Conservation (phyloP, 2,113 vertebrate genomes). For the Heptranchias perlo region DNA sequence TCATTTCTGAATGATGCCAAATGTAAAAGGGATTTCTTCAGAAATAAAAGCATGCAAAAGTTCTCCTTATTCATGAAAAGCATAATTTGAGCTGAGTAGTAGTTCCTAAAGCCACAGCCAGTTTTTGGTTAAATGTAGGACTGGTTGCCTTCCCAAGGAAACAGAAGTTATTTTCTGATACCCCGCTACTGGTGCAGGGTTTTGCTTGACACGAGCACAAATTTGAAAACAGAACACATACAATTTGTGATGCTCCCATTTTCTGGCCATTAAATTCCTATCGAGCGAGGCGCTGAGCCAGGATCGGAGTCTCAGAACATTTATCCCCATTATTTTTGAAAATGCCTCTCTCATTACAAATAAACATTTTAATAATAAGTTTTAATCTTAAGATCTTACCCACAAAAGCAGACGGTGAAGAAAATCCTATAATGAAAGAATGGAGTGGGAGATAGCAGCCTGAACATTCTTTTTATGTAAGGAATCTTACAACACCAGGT, state of each 20-base stretch:
- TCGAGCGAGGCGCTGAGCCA: not conserved
- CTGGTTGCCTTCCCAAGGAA: not conserved
- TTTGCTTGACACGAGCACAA: not conserved
- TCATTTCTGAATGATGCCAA: not conserved
- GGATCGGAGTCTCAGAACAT: not conserved
- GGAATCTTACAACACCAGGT: no score
- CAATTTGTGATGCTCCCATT: not conserved
- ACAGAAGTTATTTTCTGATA: not conserved
- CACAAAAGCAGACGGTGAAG: not conserved
- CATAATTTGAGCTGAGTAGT: not conserved
- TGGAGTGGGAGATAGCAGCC: not conserved
- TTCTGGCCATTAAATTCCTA: not conserved
- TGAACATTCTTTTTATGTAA: not conserved
- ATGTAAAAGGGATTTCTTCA: not conserved
- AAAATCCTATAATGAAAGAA: not conserved
- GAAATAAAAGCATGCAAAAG: not conserved
- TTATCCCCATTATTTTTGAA: not conserved
- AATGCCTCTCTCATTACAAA: not conserved
- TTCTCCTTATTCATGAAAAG: not conserved
- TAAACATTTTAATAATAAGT: not conserved
- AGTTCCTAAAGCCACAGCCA: not conserved
- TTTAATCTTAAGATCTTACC: not conserved
- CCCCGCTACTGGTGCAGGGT: not conserved
- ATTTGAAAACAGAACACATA: not conserved
- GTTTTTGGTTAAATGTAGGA: not conserved